Conservation (phyloP, 2,113 vertebrate species). For the Oncorhynchus kisutch region DNA sequence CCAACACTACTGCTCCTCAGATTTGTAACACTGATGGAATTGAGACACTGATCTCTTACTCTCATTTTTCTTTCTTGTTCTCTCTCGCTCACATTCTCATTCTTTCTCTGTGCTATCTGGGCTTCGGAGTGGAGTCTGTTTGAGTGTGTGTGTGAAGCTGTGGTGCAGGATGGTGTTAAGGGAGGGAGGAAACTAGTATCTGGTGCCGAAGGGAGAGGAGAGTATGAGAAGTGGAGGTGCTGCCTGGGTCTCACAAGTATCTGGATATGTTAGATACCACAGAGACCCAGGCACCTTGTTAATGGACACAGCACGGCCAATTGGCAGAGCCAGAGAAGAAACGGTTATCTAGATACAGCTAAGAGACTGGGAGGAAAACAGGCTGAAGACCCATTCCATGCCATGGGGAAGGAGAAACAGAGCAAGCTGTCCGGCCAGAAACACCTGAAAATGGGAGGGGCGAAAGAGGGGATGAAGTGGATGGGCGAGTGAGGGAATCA, state of each 20-base stretch:
- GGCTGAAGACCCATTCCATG: not conserved
- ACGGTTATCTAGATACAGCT: constrained; percentile 35
- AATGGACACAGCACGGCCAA: not conserved
- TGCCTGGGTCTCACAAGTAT: not conserved
- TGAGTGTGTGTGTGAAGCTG: not conserved
- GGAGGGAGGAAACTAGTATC: not conserved
- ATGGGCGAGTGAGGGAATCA: not conserved
- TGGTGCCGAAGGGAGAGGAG: not conserved
- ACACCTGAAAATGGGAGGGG: constrained; percentile 32
- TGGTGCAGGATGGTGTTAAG: not conserved
- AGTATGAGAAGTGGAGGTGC: not conserved
- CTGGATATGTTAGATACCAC: not conserved
- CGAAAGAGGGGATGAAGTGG: constrained; percentile 2
- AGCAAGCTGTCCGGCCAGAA: constrained; percentile 42
- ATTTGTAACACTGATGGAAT: too few relatives aligned
- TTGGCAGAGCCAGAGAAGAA: constrained; percentile 11
- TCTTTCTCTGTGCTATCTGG: too few relatives aligned
- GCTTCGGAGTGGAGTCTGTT: not conserved
- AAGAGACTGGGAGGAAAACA: constrained; percentile 32
- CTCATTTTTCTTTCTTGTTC: too few relatives aligned
- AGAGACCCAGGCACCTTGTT: constrained; percentile 1
- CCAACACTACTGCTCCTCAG: too few relatives aligned
- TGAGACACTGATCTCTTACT: too few relatives aligned
- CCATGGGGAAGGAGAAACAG: constrained; percentile 52
- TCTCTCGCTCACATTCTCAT: too few relatives aligned